phyloP scores from a whole-genome alignment of 37 sponge, comb jelly and placozoan species.

The Amphimedon queenslandica region DNA sequence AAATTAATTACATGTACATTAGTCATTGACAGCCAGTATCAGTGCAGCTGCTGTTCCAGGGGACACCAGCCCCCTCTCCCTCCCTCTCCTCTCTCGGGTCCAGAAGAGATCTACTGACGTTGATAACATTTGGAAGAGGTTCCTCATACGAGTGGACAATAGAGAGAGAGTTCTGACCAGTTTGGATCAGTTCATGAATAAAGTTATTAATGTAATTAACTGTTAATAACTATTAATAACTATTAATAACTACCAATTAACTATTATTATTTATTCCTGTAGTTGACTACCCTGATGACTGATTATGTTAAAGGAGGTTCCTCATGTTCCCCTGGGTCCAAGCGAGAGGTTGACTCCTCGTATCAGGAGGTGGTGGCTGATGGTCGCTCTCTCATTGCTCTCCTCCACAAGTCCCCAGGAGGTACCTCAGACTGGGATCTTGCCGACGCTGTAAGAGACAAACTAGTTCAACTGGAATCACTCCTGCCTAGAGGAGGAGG shows the following conservation, averaged over 20 bases:
- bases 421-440: background rate
- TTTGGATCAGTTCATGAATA: background rate
- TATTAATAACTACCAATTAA: no score
- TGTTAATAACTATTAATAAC: no score
- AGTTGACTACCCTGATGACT: no score
- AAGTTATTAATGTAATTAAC: background rate
- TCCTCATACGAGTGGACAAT: conserved; percentile 27
- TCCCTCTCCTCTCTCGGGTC: conserved; percentile 2
- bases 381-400: background rate
- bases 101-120: conserved; percentile 24
- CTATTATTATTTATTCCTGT: no score
- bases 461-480: background rate
- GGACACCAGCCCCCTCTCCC: no score
- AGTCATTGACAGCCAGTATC: no score
- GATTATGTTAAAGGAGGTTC: no score
- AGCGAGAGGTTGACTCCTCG: no score
- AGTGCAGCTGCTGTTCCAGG: no score
- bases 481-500: no score
- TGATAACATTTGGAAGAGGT: conserved; percentile 45
- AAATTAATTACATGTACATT: no score
- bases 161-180: conserved; percentile 14
- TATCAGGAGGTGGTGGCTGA: background rate
- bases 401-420: background rate
- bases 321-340: no score
- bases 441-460: background rate